Evolutionary conservation across 2,113 vertebrate species (phyloP).

Genomic region (pig (Sus scrofa)): DNA sequence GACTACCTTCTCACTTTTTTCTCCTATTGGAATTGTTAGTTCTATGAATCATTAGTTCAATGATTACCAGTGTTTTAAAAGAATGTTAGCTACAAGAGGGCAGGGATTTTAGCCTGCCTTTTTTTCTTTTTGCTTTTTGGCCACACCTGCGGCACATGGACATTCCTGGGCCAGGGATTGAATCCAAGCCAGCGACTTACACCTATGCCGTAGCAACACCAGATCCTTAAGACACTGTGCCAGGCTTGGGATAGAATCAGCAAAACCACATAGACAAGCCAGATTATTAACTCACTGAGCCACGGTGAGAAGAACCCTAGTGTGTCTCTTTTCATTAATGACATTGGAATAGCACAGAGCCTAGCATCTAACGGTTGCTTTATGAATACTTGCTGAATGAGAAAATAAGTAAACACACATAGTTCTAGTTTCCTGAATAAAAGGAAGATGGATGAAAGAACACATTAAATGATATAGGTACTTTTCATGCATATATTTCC

Average conservation of each 20-base stretch:
- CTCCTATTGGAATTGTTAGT: not conserved
- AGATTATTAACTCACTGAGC: too few species aligned
- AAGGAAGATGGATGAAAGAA: not conserved
- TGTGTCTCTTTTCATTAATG: not conserved
- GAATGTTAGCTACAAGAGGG: not conserved
- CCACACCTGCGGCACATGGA: too few species aligned
- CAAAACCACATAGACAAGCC: too few species aligned
- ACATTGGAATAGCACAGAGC: not conserved
- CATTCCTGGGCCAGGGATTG: too few species aligned
- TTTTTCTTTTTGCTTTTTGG: too few species aligned
- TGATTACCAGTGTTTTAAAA: not conserved
- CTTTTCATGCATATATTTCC: not conserved
- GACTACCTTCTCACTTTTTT: not conserved
- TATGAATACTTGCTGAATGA: not conserved
- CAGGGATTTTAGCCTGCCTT: not conserved
- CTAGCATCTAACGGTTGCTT: not conserved
- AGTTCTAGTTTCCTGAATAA: not conserved
- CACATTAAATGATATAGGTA: not conserved
- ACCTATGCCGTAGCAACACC: too few species aligned
- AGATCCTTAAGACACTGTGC: too few species aligned
- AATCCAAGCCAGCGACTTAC: too few species aligned
- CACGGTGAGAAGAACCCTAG: too few species aligned
- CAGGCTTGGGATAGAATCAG: too few species aligned
- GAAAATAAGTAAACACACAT: not conserved
- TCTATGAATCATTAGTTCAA: not conserved